Percentiles rank a stretch among this genome's conserved stretches.
phyloP scores from a whole-genome alignment of 2,888 invertebrate genomes.

The Cistogaster globosa region DNA sequence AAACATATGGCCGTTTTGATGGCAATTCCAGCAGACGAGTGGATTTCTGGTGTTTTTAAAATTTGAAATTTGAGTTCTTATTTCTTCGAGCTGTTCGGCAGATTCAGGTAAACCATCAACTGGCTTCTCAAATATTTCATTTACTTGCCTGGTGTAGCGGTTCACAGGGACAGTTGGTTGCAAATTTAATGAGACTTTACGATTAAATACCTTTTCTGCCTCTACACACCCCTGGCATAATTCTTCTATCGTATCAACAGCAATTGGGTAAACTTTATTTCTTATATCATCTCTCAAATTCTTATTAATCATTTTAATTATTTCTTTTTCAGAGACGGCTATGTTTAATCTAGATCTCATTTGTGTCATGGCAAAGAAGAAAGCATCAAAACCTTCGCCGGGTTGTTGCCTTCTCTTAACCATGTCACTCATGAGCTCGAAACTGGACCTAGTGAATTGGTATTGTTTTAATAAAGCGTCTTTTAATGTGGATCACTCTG shows the following conservation, averaged over 20 bases:
- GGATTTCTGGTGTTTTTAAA: no score
- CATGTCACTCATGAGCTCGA: conserved; percentile 9
- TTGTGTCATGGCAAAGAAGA: neutral
- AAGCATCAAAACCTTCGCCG: neutral
- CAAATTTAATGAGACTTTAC: no score
- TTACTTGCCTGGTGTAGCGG: no score
- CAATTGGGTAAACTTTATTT: neutral
- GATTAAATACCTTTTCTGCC: neutral
- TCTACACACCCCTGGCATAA: neutral
- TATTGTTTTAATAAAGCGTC: neutral
- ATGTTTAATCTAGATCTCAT: neutral
- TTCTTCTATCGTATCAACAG: neutral
- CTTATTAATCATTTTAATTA: conserved; percentile 1
- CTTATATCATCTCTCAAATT: neutral
- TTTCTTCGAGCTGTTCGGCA: no score
- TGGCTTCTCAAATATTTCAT: no score
- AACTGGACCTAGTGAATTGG: neutral
- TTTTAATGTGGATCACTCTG: conserved; percentile 2
- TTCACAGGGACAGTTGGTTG: no score
- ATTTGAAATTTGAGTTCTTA: no score
- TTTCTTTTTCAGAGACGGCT: neutral
- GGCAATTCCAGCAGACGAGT: no score
- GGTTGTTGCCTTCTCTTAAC: neutral
- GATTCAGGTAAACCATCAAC: no score
- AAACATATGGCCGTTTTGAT: no score